Base-by-base conservation (phyloP, 1,140 invertebrate genomes). In the Ectropis grisescens region DNA sequence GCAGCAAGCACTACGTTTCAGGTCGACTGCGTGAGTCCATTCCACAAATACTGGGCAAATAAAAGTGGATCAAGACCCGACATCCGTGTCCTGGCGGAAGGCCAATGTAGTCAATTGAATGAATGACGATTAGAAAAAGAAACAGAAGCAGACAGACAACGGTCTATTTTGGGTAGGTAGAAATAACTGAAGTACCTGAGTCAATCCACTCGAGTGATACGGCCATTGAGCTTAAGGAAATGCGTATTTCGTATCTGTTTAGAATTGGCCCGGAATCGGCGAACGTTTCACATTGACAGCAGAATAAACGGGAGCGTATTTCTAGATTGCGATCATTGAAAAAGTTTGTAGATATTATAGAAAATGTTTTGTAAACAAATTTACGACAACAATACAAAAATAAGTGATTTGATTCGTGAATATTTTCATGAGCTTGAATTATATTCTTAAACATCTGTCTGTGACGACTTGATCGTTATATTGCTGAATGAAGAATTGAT, bases 101-200 rank as follows among this genome's bases (percentile, higher is more conserved):
- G 67, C 74, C 74, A 79, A 66, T 41, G 41, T 34, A 12, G 14
- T 40, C 59, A 58, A 70, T 79, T 76, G 67, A 79, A 79, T 76
- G 65, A 72, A 60, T 74, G 64, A 75, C 65, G 71, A 68, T 71
- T 59, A 34, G 51, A 60, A 70, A 70, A 70, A 58, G 57, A 60
- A 54, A 43, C 51, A 59, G 60, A 56, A 60, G 54, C 66, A 68
- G 59, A 64, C 70, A 72, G 59, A 64, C 70, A 72, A 41, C 54
- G 42, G 34, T 70, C 69, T 79, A 79, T 79, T 79, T 72, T 37
- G 34, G 61, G 58, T 59, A 68, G 69, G 66, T 74, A 59, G 57
- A 60, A 60, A 41, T 45, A 62, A 58, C 55, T 70, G 57, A 67
- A 76, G 67, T 61, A 40, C 47, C 67, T 68, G 69, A 80, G 37